These are phyloP conservation scores for Cassiopea xamachana DNA, from an alignment of 30 jellyfish, hydroid and myxozoan genomes.

Conservation along the genomic window DNA sequence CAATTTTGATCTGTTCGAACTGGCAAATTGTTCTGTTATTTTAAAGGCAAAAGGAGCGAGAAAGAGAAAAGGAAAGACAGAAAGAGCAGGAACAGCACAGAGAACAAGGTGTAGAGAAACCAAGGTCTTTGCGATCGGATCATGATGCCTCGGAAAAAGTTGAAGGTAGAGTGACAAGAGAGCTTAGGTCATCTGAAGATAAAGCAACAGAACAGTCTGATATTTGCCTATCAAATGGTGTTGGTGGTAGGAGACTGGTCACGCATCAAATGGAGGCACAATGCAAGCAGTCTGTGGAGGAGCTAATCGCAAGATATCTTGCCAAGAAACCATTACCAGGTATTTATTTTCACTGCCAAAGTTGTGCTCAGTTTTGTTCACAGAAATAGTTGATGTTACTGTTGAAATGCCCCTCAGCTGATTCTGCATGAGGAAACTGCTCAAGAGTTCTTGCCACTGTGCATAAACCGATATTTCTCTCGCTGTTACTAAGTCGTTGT, in stretches of 20 bases:
- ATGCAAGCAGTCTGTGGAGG: slow-evolving; percentile 71
- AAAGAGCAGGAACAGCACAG: slow-evolving; percentile 46
- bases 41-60: slow-evolving; percentile 63
- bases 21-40: neutral
- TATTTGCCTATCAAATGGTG: neutral
- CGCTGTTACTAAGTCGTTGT: too few relatives aligned
- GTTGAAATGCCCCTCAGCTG: neutral
- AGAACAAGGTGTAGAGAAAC: slow-evolving; percentile 32
- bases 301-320: slow-evolving; percentile 70
- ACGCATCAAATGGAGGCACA: slow-evolving; percentile 53
- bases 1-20: neutral
- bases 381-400: neutral
- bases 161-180: slow-evolving; percentile 24
- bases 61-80: slow-evolving; percentile 57
- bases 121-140: slow-evolving; percentile 27
- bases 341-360: neutral
- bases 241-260: slow-evolving; percentile 2
- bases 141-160: slow-evolving; percentile 17
- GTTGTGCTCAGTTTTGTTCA: neutral
- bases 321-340: slow-evolving; percentile 81
- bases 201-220: slow-evolving; percentile 3
- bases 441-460: too few relatives aligned
- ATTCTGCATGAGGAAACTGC: too few relatives aligned
- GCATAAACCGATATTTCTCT: too few relatives aligned
- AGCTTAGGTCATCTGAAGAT: slow-evolving; percentile 27